phyloP scores from a whole-genome alignment of 2,113 vertebrate species.

The Poeciliopsis prolifica region DNA sequence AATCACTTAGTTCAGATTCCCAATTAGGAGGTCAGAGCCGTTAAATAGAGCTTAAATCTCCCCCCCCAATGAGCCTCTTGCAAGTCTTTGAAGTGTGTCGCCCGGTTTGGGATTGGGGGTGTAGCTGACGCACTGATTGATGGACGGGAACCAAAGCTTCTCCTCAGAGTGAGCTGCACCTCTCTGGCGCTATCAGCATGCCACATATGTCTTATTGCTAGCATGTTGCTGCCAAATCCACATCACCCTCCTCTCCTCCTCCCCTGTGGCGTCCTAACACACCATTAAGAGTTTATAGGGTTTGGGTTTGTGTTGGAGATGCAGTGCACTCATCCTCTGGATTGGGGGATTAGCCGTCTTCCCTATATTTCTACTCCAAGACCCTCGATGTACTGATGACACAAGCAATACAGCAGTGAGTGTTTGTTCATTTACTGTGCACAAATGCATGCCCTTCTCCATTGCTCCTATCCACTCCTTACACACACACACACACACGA shows the following conservation, averaged over 20 bases:
- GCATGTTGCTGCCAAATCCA: slow-evolving; percentile 74
- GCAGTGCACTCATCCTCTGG: slow-evolving; percentile 49
- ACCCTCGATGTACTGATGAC: slow-evolving; percentile 70
- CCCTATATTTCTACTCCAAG: slow-evolving; percentile 58
- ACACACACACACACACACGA: slow-evolving; percentile 35
- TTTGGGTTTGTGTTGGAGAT: slow-evolving; percentile 62
- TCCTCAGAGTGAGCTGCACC: slow-evolving; percentile 65
- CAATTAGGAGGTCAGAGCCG: slow-evolving; percentile 24
- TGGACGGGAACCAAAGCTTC: slow-evolving; percentile 65
- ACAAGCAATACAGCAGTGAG: slow-evolving; percentile 71
- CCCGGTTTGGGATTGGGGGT: slow-evolving; percentile 35
- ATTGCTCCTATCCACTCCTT: slow-evolving; percentile 34
- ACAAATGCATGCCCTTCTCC: slow-evolving; percentile 66
- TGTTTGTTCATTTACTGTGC: slow-evolving; percentile 75
- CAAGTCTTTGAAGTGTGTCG: slow-evolving; percentile 42
- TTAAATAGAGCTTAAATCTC: slow-evolving; percentile 36
- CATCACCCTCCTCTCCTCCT: slow-evolving; percentile 47
- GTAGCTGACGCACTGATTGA: slow-evolving; percentile 45
- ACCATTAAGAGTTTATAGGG: slow-evolving; percentile 70
- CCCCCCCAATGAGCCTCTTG: slow-evolving; percentile 14
- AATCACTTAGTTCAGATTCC: slow-evolving; percentile 45
- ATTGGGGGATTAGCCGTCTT: slow-evolving; percentile 59
- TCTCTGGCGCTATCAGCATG: slow-evolving; percentile 74
- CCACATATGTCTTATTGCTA: slow-evolving; percentile 75
- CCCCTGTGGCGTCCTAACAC: slow-evolving; percentile 65